Conservation (phyloP, 1,140 invertebrate species). For the Solen grandis region DNA sequence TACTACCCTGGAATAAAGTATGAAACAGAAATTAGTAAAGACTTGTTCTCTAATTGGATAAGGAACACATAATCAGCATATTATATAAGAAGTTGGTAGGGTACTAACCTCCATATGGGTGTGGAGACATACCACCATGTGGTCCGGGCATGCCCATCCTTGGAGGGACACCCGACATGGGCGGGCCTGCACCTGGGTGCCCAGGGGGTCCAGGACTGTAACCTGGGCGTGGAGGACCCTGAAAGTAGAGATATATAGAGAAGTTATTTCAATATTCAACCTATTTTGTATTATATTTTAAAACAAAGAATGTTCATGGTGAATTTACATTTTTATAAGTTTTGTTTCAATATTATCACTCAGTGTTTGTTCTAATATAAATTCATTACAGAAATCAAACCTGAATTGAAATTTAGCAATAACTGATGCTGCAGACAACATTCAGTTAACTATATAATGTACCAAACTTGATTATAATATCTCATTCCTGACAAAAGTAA, state of each 20-base stretch:
- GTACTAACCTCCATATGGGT: constrained; percentile 42
- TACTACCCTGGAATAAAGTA: too few relatives aligned
- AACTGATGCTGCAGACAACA: too few relatives aligned
- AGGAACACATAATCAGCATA: too few relatives aligned
- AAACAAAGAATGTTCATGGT: neutral
- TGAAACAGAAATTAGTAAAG: too few relatives aligned
- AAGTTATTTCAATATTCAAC: neutral
- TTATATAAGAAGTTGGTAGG: too few relatives aligned
- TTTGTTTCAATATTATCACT: neutral
- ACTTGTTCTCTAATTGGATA: too few relatives aligned
- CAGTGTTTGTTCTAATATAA: too few relatives aligned
- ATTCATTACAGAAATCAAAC: too few relatives aligned
- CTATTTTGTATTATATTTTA: neutral
- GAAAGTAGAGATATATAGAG: constrained; percentile 2
- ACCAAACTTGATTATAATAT: too few relatives aligned
- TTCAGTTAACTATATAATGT: too few relatives aligned
- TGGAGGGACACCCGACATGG: constrained; percentile 36
- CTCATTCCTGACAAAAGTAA: too few relatives aligned
- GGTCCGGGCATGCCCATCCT: constrained; percentile 47
- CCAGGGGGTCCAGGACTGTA: constrained; percentile 32
- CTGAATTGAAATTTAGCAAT: too few relatives aligned
- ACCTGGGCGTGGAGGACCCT: constrained; percentile 45
- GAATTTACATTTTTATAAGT: neutral
- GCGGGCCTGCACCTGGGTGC: constrained; percentile 15
- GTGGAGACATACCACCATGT: constrained; percentile 44